Base-by-base conservation (phyloP, 2,888 invertebrate genomes). In the Ellobium chinense region DNA sequence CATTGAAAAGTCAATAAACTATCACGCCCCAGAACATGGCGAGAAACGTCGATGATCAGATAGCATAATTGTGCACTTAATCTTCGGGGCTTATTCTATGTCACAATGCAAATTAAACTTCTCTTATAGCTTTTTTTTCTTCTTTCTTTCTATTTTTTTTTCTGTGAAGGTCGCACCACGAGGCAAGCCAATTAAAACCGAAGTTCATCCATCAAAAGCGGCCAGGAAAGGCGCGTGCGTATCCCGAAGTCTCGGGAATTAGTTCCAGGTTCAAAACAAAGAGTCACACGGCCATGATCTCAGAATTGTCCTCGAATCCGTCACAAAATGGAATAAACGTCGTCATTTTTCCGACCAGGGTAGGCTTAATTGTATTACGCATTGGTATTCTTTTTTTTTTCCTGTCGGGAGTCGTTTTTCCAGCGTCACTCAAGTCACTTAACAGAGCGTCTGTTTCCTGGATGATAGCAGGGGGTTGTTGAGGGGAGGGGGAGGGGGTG, bases 181-280 rank as follows among this genome's bases (percentile, higher is more conserved):
- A 72, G 27, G 39, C 58, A 60, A 72, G 72, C 72, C 72, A 72
- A 72, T 72, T 72, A 58, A 72, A 72, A 56, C 36, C 56, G 72
- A 72, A 72, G 72, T 56, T 54, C 58, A 72, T 72, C 72, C 72
- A 72, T 72, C 72, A 72, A 72, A 60, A 58, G 34, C 58, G 31
- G 31, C 31, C 34, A 36, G 54, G 58, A 36, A 58, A 60, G n/a
- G 56, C 72, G 72, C 72, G 72, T 72, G 72, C 58, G 56, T 4
- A 1, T 14, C 72, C 24, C 72, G 58, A 60, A 36, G 72, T 60
- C 72, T 37, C 72, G 29, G 34, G 72, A 56, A 72, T 72, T 72
- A 72, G 72, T 60, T 60, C 54, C 69, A 21, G 18, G 27, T 21
- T 58, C 56, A 72, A 56, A 72, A 72, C 72, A 72, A 72, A 72